Evolutionary conservation across 2,113 vertebrate species (phyloP).

Genomic region (Mesembrinibis cayennensis): DNA sequence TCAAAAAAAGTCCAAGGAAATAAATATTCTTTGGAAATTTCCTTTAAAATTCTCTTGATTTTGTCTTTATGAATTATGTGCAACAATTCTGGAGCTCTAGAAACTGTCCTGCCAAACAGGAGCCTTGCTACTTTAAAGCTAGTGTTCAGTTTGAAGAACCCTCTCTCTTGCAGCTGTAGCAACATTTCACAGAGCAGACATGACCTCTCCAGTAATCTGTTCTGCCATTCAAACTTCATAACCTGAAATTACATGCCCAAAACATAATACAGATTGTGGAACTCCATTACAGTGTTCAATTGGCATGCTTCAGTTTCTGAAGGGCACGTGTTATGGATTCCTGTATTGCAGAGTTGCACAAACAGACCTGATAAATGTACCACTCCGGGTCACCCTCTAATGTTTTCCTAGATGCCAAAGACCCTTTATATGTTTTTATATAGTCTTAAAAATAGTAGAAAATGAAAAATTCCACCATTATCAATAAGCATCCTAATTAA

Average conservation of each 20-base stretch:
- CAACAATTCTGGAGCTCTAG: not conserved
- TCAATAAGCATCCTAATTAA: not conserved
- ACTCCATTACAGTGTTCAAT: not conserved
- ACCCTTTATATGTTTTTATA: not conserved
- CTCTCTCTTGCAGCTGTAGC: not conserved
- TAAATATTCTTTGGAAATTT: not conserved
- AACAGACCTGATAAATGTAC: not conserved
- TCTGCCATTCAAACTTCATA: not conserved
- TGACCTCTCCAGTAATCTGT: not conserved
- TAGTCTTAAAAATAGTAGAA: not conserved
- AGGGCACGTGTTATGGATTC: not conserved
- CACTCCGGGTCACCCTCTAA: not conserved
- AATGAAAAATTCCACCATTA: not conserved
- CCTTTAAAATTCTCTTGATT: not conserved
- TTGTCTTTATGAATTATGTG: not conserved
- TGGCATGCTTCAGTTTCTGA: not conserved
- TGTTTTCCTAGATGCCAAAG: not conserved
- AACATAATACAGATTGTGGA: not conserved
- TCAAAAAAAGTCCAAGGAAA: not conserved
- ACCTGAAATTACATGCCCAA: not conserved
- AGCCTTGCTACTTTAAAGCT: not conserved
- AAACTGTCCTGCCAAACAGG: not conserved
- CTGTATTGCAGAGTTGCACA: not conserved
- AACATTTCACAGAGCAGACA: not conserved
- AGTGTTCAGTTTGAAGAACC: not conserved